Percentiles rank a stretch among this genome's conserved stretches.
phyloP scores from a whole-genome alignment of 2,888 invertebrate species.

The Protonemura montana region DNA sequence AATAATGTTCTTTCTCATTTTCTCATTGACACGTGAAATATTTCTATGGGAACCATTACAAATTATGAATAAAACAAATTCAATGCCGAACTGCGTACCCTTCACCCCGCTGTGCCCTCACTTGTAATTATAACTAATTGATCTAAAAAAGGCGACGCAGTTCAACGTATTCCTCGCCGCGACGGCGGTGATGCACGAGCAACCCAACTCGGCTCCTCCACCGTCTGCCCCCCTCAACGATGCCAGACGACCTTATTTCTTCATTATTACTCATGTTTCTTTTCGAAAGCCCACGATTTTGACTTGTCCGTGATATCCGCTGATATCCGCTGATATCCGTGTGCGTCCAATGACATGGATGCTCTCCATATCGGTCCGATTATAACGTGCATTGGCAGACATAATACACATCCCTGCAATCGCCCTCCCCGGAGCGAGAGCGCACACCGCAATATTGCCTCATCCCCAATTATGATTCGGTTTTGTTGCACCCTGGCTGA shows the following conservation, averaged over 20 bases:
- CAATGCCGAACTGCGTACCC: background rate
- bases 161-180: background rate
- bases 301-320: no score
- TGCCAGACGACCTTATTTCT: no score
- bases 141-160: background rate
- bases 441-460: no score
- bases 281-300: no score
- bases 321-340: no score
- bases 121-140: background rate
- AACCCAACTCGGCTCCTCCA: background rate
- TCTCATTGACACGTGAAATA: background rate
- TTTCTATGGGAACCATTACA: background rate
- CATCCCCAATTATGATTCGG: background rate
- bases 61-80: background rate
- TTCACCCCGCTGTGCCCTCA: background rate
- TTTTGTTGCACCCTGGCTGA: background rate
- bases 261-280: no score
- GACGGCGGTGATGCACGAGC: background rate
- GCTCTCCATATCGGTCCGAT: no score
- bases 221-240: background rate
- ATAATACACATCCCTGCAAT: no score
- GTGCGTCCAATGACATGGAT: no score
- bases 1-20: background rate
- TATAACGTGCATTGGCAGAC: no score
- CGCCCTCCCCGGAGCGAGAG: no score